phyloP scores from a whole-genome alignment of 1,140 invertebrate species.

The Pseudomyrmex gracilis region DNA sequence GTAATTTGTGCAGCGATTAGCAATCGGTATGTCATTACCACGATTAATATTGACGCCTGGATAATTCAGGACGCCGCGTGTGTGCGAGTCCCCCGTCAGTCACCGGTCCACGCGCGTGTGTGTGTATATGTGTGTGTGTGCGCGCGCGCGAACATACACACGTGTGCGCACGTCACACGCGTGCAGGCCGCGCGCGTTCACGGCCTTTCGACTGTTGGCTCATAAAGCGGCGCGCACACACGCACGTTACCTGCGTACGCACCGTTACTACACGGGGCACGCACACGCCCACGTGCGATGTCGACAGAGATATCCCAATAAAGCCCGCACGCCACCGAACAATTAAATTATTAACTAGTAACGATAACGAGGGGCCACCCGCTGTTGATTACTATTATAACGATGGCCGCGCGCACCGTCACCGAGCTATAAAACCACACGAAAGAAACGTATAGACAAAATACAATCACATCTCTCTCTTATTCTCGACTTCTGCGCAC shows the following conservation, averaged over 20 bases:
- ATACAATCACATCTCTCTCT: slow-evolving; percentile 32
- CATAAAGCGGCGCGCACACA: slow-evolving; percentile 25
- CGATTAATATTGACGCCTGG: slow-evolving; percentile 71
- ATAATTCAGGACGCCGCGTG: slow-evolving; percentile 50
- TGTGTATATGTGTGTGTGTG: background rate
- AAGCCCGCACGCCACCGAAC: slow-evolving; percentile 83
- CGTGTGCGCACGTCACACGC: slow-evolving; percentile 35
- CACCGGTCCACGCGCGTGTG: background rate
- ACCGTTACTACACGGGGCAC: background rate
- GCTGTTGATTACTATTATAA: slow-evolving; percentile 83
- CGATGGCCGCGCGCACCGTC: slow-evolving; percentile 69
- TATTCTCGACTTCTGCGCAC: slow-evolving; percentile 1
- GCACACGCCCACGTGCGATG: slow-evolving; percentile 69
- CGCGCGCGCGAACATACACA: background rate
- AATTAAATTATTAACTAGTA: slow-evolving; percentile 85
- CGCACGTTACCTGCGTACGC: background rate
- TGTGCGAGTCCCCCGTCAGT: slow-evolving; percentile 38
- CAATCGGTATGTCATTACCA: slow-evolving; percentile 67
- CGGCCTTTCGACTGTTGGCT: slow-evolving; percentile 19
- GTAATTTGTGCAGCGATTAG: slow-evolving; percentile 71
- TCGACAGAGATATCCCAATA: slow-evolving; percentile 83
- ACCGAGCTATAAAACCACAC: slow-evolving; percentile 32
- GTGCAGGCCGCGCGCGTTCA: slow-evolving; percentile 19
- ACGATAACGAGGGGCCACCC: slow-evolving; percentile 81
- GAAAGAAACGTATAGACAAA: slow-evolving; percentile 52